Base-by-base conservation (phyloP, 1,140 invertebrate species). In the Bombyx mandarina region DNA sequence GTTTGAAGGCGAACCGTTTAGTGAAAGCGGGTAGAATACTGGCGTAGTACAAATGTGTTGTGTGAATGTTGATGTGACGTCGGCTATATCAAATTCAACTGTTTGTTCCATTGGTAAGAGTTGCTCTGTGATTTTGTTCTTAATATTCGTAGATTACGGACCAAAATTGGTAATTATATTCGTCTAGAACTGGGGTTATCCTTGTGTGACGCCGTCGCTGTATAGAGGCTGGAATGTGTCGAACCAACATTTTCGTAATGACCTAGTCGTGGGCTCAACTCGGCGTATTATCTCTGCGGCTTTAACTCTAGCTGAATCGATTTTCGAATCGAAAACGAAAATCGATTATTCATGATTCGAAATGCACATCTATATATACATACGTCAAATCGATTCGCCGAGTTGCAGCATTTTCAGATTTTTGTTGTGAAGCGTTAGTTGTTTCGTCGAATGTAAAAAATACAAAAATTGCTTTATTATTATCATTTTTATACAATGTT, bases 41-140 rank as follows among this genome's bases (percentile, higher is more conserved):
- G 82, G 71, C 79, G 76, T 86, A 86, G 82, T 86, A 86, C 80
- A 86, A 86, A 86, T 82, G 80, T 70, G 63, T 35, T 71, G 79
- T 74, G 69, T 77, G 81, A 66, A 54, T 75, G 76, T 74, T 54
- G 59, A 56, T 67, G 57, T 5, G 26, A 35, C 26, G 26, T 35
- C 26, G 26, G 26, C 26, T 35, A 35, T 35, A 2, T 35, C 26
- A 35, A 35, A 35, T 35, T 35, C 26, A 5, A 35, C 26, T 35
- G 26, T 35, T 5, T 5, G 26, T 35, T 35, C 26, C 26, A 35
- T 35, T 5, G 26, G 26, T 5, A 35, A 35, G 2, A 35, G 26
- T 35, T 35, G 26, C 26, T 35, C 26, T 35, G 4, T 3, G 26
- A 18, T 35, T 3, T 35, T 35, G 26, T 35, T 35, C 26, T 35